Base-by-base conservation (phyloP, 2,888 invertebrate genomes). In the Drosophila niveifrons region DNA sequence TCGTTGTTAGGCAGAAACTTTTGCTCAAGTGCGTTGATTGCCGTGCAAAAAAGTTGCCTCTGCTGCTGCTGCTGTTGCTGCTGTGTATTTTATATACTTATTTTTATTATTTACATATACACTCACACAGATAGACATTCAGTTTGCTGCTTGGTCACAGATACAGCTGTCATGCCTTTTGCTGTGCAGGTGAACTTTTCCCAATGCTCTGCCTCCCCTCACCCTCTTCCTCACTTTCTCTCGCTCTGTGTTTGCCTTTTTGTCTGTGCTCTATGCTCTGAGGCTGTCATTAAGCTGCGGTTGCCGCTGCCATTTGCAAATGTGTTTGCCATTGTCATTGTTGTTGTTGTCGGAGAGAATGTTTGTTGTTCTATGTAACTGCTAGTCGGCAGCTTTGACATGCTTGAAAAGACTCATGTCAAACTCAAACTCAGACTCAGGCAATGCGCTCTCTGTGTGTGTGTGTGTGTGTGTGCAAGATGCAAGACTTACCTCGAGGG, bases 261-360 rank as follows among this genome's bases (percentile, higher is more conserved):
- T 57, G 15, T 53, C 29, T 52, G 36, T 65, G 36, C 23, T 66
- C 65, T 51, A 51, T 65, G 47, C 63, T 69, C 66, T 72, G 78
- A 72, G 79, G 65, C 76, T 84, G 87, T 87, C 83, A 84, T 84
- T 84, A 83, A 87, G 82, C 82, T 87, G 87, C 75, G 87, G 83
- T 84, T 87, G 75, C 78, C 66, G 72, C 82, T 87, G 84, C 84
- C 88, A 87, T 87, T 87, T 84, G 85, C 80, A 87, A 87, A 84
- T 85, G 85, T 87, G 85, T 87, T 84, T 81, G 79, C 74, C 66
- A 79, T 86, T 81, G 86, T 83, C 52, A 61, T 73, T 58, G 66
- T 52, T 68, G 50, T 68, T 39, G 13, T 39, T 63, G 53, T 17
- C 68, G 47, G 41, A 57, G 51, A 28, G 50, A 8, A 15, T 66